Evolutionary conservation across 2,113 vertebrate species (phyloP).

Genomic region (Python bivittatus): DNA sequence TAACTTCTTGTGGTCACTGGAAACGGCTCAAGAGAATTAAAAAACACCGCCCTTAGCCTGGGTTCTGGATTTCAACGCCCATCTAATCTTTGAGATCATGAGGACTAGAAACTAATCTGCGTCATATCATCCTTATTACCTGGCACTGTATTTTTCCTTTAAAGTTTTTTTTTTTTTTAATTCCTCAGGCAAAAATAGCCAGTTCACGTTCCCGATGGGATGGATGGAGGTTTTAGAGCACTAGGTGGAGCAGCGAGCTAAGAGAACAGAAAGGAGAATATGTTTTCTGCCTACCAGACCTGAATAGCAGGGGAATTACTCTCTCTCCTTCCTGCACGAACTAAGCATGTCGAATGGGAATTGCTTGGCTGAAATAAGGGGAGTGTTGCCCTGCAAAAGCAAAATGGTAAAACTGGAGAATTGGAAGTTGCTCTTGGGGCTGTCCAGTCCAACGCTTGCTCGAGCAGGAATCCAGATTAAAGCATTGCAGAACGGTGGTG

Average conservation of each 20-base stretch:
- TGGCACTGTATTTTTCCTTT: background rate
- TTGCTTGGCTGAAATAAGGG: background rate
- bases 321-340: background rate
- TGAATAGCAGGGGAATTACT: background rate
- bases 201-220: background rate
- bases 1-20: too few relatives aligned
- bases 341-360: background rate
- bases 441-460: too few relatives aligned
- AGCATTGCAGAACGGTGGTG: background rate
- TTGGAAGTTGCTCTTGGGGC: background rate
- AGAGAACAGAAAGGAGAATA: background rate
- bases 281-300: background rate
- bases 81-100: background rate
- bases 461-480: background rate
- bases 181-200: background rate
- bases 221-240: conserved; percentile 20
- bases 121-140: background rate
- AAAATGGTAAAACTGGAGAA: background rate
- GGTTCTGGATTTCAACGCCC: background rate
- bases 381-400: background rate
- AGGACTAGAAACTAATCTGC: background rate
- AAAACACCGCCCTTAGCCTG: background rate
- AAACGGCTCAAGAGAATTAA: too few relatives aligned
- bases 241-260: conserved; percentile 62
- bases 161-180: background rate